Evolutionary conservation across 1,140 invertebrate genomes (phyloP), one percentile per base, ranked within the genome.

Genomic region (Aricia agestis): DNA sequence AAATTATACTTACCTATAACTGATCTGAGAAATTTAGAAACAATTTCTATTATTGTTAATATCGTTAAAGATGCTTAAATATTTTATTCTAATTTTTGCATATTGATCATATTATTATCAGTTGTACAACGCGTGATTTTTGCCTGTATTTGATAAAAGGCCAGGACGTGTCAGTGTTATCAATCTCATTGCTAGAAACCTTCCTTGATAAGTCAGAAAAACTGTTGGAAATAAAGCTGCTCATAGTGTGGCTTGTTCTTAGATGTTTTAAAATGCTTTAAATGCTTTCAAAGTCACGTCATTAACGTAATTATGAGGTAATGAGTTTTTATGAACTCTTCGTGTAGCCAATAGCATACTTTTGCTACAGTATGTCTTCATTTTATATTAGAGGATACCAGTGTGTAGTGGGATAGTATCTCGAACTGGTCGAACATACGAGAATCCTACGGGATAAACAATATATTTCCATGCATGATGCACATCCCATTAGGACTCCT

Each of bases 131-230:
- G 59, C 59, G 59, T 63, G 59, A 19, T 63, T 63, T 63, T 63
- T 25, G 10, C 59, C 6, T 25, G 59, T 63, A 52, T 52, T 52
- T 63, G 59, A 63, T 63, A 63, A 63, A 63, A 63, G 59, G 59
- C 18, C 59, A 59, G n/a, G n/a, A 63, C 59, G 11, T 63, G 59
- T 63, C 59, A 63, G 59, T 19, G 58, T 63, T 63, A 63, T 63
- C 59, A 19, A 17, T 11, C 59, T 63, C 18, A 19, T 25, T 63
- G 10, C 10, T 19, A 18, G 45, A 42, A 59, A 59, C 15, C 15
- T 63, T 63, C 2, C 59, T 59, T 63, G 59, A 63, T 63, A 63
- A 63, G 59, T 25, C 31, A 19, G 6, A 19, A 19, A 19, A 19
- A 6, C 25, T 63, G 6, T 52, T 7, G 36, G 6, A 9, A 52